Percentiles rank a stretch among this genome's conserved stretches.
Evolutionary conservation across 30 jellyfish, hydroid and myxozoan genomes (phyloP).

Genomic region (Sanderia malayensis): DNA sequence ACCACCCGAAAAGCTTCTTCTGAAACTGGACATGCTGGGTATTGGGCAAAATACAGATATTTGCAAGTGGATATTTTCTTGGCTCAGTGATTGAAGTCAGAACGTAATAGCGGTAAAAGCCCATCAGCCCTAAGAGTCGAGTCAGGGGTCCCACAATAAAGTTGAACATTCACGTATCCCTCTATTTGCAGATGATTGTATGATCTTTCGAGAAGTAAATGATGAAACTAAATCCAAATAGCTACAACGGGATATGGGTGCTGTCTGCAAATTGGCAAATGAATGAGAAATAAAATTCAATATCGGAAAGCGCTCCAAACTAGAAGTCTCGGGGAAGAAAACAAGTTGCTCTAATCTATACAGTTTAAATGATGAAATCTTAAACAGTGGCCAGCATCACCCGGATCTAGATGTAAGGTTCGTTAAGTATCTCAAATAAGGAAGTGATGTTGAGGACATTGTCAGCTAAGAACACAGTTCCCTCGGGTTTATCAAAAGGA

Average conservation of each 20-base stretch:
- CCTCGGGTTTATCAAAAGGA: slow-evolving; percentile 1
- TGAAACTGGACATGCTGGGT: not conserved
- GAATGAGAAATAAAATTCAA: slow-evolving; percentile 36
- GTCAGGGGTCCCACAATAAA: slow-evolving; percentile 41
- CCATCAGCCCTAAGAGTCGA: slow-evolving; percentile 32
- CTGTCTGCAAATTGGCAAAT: slow-evolving; percentile 22
- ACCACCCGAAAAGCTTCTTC: slow-evolving; percentile 35
- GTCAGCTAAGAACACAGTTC: not conserved
- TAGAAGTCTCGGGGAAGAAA: slow-evolving; percentile 16
- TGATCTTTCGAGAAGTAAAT: slow-evolving; percentile 41
- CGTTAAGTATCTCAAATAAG: too few relatives aligned
- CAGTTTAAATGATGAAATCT: slow-evolving; percentile 23
- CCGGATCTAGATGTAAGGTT: slow-evolving; percentile 29
- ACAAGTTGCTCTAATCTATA: slow-evolving; percentile 3
- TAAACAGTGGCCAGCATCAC: slow-evolving; percentile 16
- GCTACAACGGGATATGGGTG: slow-evolving; percentile 35
- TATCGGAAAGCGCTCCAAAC: slow-evolving; percentile 26
- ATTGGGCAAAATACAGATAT: slow-evolving; percentile 21
- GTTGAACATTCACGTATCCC: slow-evolving; percentile 44
- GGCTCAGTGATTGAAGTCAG: slow-evolving; percentile 35
- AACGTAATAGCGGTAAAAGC: slow-evolving; percentile 24
- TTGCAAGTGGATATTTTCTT: slow-evolving; percentile 40
- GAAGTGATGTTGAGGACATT: too few relatives aligned
- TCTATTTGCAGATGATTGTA: slow-evolving; percentile 43
- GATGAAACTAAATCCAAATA: slow-evolving; percentile 18